Conservation (phyloP, 2,888 invertebrate genomes). For the Eustalomyia histrio region DNA sequence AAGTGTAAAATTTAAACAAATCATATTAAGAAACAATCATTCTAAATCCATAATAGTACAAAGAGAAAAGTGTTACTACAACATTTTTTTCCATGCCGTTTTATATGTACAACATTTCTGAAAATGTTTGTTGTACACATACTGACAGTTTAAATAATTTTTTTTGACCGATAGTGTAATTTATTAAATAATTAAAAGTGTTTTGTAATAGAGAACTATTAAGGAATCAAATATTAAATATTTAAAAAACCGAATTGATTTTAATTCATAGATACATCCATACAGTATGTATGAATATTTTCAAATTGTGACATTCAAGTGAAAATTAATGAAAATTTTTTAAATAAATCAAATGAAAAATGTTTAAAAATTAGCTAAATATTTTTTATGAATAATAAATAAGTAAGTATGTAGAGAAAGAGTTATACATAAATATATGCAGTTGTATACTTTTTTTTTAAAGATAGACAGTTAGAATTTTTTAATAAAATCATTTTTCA, state of each 20-base stretch:
- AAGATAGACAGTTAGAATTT: conserved; percentile 72
- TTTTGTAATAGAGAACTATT: background rate
- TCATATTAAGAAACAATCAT: background rate
- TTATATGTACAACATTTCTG: background rate
- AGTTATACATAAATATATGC: conserved; percentile 50
- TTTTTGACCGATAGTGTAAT: background rate
- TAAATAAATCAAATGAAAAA: background rate
- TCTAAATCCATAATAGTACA: background rate
- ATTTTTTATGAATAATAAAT: conserved; percentile 26
- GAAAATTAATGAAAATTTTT: background rate
- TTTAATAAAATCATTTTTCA: conserved; percentile 66
- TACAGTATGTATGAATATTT: background rate
- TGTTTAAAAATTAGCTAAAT: conserved; percentile 7
- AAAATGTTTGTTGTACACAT: background rate
- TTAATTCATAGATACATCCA: background rate
- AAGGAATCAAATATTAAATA: background rate
- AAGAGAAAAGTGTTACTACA: background rate
- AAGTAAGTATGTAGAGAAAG: conserved; percentile 56
- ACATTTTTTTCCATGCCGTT: background rate
- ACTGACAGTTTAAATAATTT: background rate
- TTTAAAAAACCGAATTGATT: background rate
- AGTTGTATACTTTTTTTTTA: conserved; percentile 47
- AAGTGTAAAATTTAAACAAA: background rate
- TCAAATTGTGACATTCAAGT: background rate
- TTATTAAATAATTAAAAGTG: background rate